These are phyloP conservation scores for Conistra vaccinii DNA, from an alignment of 2,888 invertebrate species.

Conservation along the genomic window DNA sequence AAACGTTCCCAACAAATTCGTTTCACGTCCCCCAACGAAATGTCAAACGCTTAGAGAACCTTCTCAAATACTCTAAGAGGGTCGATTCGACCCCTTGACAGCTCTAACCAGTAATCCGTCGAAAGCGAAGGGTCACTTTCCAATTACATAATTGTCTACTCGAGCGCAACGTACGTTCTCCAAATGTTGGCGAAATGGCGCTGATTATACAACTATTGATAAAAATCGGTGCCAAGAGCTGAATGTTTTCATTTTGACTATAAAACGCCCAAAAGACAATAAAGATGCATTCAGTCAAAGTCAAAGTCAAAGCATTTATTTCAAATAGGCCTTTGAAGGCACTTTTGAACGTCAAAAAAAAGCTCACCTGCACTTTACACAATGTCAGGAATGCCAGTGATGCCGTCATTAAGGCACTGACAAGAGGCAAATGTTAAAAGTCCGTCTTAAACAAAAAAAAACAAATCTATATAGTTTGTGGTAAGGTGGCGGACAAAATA, in stretches of 20 bases:
- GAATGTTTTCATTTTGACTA: background rate
- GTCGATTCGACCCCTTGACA: slow-evolving; percentile 79
- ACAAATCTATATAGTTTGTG: no score
- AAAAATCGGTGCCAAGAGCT: slow-evolving; percentile 1
- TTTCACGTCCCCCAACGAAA: slow-evolving; percentile 80
- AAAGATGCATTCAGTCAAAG: background rate
- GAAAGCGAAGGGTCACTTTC: slow-evolving; percentile 82
- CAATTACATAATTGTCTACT: slow-evolving; percentile 80
- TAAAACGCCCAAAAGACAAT: background rate
- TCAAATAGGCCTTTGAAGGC: no score
- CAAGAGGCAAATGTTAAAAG: no score
- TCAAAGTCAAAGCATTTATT: no score
- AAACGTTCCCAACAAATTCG: slow-evolving; percentile 79
- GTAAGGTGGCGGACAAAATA: no score
- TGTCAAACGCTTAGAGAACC: slow-evolving; percentile 75
- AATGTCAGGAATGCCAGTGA: no score
- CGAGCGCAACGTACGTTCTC: slow-evolving; percentile 74
- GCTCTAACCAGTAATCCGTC: slow-evolving; percentile 86
- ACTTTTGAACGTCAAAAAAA: no score
- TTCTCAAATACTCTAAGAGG: slow-evolving; percentile 71
- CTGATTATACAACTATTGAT: slow-evolving; percentile 38
- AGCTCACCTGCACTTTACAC: background rate
- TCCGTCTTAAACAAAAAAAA: no score
- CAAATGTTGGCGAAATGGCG: slow-evolving; percentile 70
- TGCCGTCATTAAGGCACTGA: no score